These are phyloP conservation scores for Solenopsis fugax DNA, from an alignment of 1,140 invertebrate species.

Conservation along the genomic window DNA sequence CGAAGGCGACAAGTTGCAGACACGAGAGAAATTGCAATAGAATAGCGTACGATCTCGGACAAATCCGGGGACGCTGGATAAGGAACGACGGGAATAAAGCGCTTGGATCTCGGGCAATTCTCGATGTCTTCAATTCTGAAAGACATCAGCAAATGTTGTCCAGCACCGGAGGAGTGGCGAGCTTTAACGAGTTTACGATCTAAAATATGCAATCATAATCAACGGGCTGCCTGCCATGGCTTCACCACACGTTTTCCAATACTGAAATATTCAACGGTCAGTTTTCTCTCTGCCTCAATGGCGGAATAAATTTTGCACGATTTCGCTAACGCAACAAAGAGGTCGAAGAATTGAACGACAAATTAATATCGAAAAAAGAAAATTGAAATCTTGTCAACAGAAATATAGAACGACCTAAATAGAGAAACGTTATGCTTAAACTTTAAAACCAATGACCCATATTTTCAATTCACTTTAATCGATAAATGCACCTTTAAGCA, in stretches of 20 bases:
- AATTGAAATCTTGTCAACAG: slow-evolving; percentile 31
- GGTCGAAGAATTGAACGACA: not conserved
- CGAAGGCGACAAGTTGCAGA: slow-evolving; percentile 38
- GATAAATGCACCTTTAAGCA: too few relatives aligned
- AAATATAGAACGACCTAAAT: slow-evolving; percentile 26
- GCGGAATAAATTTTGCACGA: slow-evolving; percentile 61
- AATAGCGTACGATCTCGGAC: slow-evolving; percentile 34
- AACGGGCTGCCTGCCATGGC: not conserved
- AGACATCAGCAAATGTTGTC: slow-evolving; percentile 1
- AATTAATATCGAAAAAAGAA: slow-evolving; percentile 66
- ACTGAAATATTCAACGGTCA: slow-evolving; percentile 70
- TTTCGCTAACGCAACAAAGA: slow-evolving; percentile 33
- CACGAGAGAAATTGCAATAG: slow-evolving; percentile 34
- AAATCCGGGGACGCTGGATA: slow-evolving; percentile 20
- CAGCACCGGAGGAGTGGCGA: not conserved
- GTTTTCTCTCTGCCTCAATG: not conserved
- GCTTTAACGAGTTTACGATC: slow-evolving; percentile 37
- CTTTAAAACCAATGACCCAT: not conserved
- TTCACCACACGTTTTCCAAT: slow-evolving; percentile 7
- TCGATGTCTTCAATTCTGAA: slow-evolving; percentile 19
- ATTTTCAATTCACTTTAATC: too few relatives aligned
- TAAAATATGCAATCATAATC: slow-evolving; percentile 61
- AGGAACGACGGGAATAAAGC: not conserved
- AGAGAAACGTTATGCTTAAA: slow-evolving; percentile 32
- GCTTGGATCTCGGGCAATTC: not conserved